A percentile compares a stretch with the other conserved stretches of the same genome.
These are phyloP conservation scores for Ispidina picta DNA, from an alignment of 2,797 vertebrate species.

Conservation along the genomic window DNA sequence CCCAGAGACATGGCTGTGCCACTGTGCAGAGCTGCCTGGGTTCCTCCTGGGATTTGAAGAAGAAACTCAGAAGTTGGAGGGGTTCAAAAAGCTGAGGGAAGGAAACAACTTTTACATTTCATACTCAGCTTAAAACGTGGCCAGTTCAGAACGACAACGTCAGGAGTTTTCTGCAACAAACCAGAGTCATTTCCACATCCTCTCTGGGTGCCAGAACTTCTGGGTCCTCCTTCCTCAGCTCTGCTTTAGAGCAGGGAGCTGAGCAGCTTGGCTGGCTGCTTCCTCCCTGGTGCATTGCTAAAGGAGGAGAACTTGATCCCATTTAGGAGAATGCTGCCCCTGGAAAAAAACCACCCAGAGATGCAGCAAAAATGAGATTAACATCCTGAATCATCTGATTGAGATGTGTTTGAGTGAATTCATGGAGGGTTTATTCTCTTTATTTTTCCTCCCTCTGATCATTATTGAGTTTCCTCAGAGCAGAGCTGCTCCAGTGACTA, in stretches of 20 bases:
- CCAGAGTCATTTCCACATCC: constrained; percentile 21
- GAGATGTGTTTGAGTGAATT: background rate
- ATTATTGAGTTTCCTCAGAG: background rate
- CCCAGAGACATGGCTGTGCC: background rate
- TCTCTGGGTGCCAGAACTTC: constrained; percentile 8
- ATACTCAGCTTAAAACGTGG: background rate
- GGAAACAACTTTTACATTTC: background rate
- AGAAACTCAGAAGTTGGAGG: background rate
- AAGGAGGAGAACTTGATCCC: background rate
- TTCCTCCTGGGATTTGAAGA: background rate
- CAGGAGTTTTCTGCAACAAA: background rate
- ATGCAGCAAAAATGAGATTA: background rate
- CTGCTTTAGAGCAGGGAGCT: background rate
- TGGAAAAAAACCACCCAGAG: background rate
- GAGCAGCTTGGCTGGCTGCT: background rate
- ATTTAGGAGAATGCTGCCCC: background rate
- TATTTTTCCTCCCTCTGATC: background rate
- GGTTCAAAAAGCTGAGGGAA: background rate
- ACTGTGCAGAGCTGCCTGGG: accelerated
- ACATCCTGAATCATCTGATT: background rate
- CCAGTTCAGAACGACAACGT: background rate
- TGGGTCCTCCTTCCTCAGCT: constrained; percentile 7
- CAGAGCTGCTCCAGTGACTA: constrained; percentile 12
- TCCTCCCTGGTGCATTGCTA: background rate
- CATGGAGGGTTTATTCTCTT: background rate